Evolutionary conservation across 2,797 vertebrate species (phyloP), one percentile per base, ranked within the genome.

Genomic region (Ctenochaetus hawaiiensis): DNA sequence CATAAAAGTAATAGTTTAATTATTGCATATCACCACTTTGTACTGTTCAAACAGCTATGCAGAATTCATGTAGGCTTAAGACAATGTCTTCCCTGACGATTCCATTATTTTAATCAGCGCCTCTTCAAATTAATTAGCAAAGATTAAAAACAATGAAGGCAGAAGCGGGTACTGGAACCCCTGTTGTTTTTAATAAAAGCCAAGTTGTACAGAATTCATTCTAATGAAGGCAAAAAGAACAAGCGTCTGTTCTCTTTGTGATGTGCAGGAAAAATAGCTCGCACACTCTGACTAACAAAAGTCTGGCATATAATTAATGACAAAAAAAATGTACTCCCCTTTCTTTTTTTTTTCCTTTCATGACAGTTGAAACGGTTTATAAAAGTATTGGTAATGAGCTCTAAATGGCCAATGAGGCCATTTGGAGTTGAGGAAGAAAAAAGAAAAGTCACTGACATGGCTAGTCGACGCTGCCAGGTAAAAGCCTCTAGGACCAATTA

Each of bases 401-500:
- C 78, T 87, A 90, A 89, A 87, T 74, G 77, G 65, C 57, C 77
- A 71, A 63, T 58, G 22, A 83, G 48, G 66, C 69, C 78, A 62
- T 76, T 61, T 67, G 48, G 54, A 65, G 64, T 30, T 43, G 18
- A 58, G 53, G 56, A 49, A 68, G 56, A 23, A 39, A 26, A 30
- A 70, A 51, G 13, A 51, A 66, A 57, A 77, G 44, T 68, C 64
- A 61, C 8, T 71, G 83, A 74, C 78, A 77, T 72, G 75, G 61
- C 53, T 67, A 81, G 77, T 77, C 75, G 61, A 74, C 4, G 13
- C 64, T 4, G 52, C 53, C 78, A 92, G 90, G 87, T 92, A 89
- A 88, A 91, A 86, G 78, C 90, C 87, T 88, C 65, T 1, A 87
- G 89, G 92, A 89, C 83, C 87, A 86, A 93, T 93, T 92, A 93